Conservation (phyloP, 2,113 vertebrate species). For the Hippocampus mohnikei region DNA sequence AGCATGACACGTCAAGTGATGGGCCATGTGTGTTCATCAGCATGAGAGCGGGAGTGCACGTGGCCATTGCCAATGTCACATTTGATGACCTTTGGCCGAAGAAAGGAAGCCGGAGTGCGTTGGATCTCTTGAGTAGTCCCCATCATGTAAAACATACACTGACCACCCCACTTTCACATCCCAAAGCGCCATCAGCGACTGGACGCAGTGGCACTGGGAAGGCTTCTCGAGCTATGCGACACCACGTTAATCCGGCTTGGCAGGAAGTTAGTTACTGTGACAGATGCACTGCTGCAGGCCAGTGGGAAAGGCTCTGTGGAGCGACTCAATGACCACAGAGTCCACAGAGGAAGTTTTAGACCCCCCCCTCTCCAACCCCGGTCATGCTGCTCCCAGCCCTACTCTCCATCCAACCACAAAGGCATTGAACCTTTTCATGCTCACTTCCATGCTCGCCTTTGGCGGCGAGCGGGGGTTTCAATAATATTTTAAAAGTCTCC, state of each 20-base stretch:
- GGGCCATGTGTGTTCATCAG: neutral
- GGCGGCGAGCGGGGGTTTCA: too few relatives aligned
- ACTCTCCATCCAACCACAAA: constrained; percentile 72
- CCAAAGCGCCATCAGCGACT: constrained; percentile 25
- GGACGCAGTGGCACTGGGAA: constrained; percentile 75
- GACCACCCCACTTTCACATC: constrained; percentile 10
- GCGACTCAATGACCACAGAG: constrained; percentile 87
- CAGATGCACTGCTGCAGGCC: constrained; percentile 78
- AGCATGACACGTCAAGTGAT: constrained; percentile 13
- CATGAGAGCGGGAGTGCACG: neutral
- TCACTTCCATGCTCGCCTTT: too few relatives aligned
- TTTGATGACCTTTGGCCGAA: constrained; percentile 35
- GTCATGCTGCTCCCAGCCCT: constrained; percentile 53
- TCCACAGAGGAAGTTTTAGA: constrained; percentile 78
- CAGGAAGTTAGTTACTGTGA: constrained; percentile 83
- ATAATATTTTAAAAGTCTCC: too few relatives aligned
- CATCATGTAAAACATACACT: neutral
- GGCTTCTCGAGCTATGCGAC: constrained; percentile 83
- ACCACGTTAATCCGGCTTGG: constrained; percentile 82
- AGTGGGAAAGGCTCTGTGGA: constrained; percentile 81
- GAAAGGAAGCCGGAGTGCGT: constrained; percentile 23
- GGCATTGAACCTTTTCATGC: constrained; percentile 81
- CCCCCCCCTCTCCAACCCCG: constrained; percentile 36
- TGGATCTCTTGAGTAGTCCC: neutral
- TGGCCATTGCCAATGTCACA: constrained; percentile 22